Percentiles rank a stretch among this genome's conserved stretches.
These are phyloP conservation scores for Hucho hucho DNA, from an alignment of 2,113 vertebrate genomes.

Conservation along the genomic window DNA sequence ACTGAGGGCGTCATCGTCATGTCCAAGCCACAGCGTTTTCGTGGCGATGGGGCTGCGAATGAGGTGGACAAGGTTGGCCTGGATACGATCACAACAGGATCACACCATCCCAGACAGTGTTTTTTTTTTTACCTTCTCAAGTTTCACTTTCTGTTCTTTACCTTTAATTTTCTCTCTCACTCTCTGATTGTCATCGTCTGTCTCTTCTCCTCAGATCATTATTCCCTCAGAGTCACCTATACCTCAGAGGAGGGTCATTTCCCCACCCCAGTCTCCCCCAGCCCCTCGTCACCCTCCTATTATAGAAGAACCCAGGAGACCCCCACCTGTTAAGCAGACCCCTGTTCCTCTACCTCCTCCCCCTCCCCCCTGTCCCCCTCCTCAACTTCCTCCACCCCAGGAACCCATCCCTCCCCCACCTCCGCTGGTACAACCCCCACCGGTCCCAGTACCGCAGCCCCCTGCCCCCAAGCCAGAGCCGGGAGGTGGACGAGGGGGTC, in stretches of 20 bases:
- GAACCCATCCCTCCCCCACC: conserved; percentile 32
- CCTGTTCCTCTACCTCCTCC: conserved; percentile 60
- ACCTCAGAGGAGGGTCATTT: conserved; percentile 80
- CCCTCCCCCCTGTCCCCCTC: conserved; percentile 48
- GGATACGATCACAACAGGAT: not conserved
- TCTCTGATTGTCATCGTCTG: conserved; percentile 55
- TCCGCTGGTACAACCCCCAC: conserved; percentile 38
- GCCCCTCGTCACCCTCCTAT: conserved; percentile 55
- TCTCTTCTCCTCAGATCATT: conserved; percentile 81
- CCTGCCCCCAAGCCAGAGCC: conserved; percentile 46
- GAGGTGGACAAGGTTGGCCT: conserved; percentile 84
- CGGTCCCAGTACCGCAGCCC: conserved; percentile 30
- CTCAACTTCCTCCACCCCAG: conserved; percentile 55
- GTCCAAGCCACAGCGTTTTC: conserved; percentile 80
- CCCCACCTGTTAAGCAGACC: conserved; percentile 34
- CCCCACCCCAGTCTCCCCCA: conserved; percentile 73
- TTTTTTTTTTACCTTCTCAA: conserved; percentile 22
- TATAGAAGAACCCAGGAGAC: conserved; percentile 54
- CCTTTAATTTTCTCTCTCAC: conserved; percentile 24
- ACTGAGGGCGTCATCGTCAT: conserved; percentile 84
- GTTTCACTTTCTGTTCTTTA: conserved; percentile 4
- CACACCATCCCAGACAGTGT: not conserved
- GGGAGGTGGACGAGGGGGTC: too few species aligned
- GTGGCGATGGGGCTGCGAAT: conserved; percentile 66
- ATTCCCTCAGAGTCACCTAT: conserved; percentile 85